phyloP scores from a whole-genome alignment of 2,797 vertebrate species.

The Enteromius viviparus region DNA sequence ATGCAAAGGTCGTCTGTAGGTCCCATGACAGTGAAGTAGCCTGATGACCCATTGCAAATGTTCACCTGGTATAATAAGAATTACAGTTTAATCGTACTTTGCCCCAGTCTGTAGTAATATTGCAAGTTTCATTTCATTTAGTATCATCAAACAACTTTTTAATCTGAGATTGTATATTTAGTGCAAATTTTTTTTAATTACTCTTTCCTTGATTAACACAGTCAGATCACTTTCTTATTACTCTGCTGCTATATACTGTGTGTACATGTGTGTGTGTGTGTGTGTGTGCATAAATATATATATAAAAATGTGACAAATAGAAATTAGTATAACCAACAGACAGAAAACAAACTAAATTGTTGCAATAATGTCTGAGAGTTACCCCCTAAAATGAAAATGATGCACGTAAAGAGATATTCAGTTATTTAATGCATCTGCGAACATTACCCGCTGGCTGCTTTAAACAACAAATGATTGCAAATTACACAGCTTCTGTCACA shows the following conservation, averaged over 20 bases:
- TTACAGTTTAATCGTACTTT: not conserved
- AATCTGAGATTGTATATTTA: not conserved
- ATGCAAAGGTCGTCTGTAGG: not conserved
- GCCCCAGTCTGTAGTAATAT: not conserved
- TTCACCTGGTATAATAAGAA: not conserved
- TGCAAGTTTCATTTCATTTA: not conserved
- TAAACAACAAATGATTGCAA: too few species aligned
- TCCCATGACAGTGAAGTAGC: not conserved
- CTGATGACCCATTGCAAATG: not conserved
- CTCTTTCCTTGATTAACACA: not conserved
- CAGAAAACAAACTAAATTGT: too few species aligned
- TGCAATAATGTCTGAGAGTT: too few species aligned
- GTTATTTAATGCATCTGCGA: too few species aligned
- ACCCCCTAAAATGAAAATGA: too few species aligned
- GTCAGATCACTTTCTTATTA: not conserved
- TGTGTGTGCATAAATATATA: too few species aligned
- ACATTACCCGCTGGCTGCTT: too few species aligned
- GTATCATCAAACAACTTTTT: not conserved
- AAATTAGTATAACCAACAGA: too few species aligned
- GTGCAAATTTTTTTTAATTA: not conserved
- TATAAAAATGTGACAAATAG: too few species aligned
- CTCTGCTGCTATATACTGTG: not conserved
- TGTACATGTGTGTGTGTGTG: too few species aligned
- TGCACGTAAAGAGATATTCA: too few species aligned
- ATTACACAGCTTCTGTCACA: too few species aligned